Base-by-base conservation (phyloP, 2,113 vertebrate genomes). In the Erpornis zantholeuca region DNA sequence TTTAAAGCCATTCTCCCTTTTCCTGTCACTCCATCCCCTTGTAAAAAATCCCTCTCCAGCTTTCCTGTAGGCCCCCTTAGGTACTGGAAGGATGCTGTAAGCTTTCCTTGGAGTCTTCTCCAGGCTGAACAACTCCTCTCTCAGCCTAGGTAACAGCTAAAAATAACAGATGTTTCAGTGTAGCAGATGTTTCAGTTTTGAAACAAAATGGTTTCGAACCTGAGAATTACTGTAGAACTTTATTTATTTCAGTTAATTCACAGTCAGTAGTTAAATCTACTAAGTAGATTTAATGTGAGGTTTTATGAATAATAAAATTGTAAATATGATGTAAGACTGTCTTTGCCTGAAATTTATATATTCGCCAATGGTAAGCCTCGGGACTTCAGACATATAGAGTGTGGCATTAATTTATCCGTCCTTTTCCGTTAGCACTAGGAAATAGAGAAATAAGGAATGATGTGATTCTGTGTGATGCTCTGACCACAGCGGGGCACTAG, bases 401-500 rank as follows among this genome's bases (percentile, higher is more conserved):
- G 12, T 25, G 35, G 8, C 15, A 45, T 35, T 42, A 28, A 47
- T 70, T 81, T 44, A 14, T 27, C 20, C 2, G 42, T 57, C 35
- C 5, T 66, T 88, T 66, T 59, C 36, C 0, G 0, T 63, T 9
- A 52, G 53, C 35, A 0, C 44, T 21, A n/a, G 47, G 78, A 65
- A 89, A 44, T 3, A 16, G 33, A 22, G 54, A 33, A 60, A 33
- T 66, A 7, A 20, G 12, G 23, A 44, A 3, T 3, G 3, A 2
- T 3, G 31, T 1, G 50, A 1, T 15, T 45, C 27, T 4, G 23
- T 13, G 1, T 6, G 47, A 15, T 10, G 29, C 50, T 61, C 50
- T 25, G 65, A 40, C 15, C 13, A 8, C 15, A 3, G 33, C 1
- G 4, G 1, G 5, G 60, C 98, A 96, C 97, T 97, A 98, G 98